These are phyloP conservation scores for Furcifer pardalis DNA, from an alignment of 2,797 vertebrate species.

Conservation along the genomic window DNA sequence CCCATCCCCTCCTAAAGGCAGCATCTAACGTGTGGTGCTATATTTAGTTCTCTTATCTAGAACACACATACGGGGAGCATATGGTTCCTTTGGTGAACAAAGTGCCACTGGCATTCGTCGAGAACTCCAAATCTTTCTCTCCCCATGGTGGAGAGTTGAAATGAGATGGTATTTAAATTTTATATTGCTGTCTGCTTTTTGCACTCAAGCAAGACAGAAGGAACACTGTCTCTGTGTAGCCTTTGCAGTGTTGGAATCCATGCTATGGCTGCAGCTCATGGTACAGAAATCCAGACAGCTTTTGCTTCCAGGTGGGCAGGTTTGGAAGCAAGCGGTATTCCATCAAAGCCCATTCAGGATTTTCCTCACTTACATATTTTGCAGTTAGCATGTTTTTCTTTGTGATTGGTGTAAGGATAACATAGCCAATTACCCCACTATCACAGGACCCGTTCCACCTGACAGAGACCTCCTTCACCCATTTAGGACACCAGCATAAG, in stretches of 20 bases:
- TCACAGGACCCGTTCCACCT: too few species aligned
- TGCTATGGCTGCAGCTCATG: background rate
- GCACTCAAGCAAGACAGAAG: background rate
- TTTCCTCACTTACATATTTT: too few species aligned
- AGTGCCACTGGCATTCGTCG: background rate
- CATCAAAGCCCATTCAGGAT: background rate
- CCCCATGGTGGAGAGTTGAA: background rate
- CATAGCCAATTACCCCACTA: too few species aligned
- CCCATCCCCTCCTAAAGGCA: slow-evolving; percentile 1
- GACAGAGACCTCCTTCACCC: too few species aligned
- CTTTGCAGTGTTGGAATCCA: background rate
- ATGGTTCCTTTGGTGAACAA: background rate
- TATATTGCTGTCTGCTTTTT: too few species aligned
- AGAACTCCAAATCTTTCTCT: background rate
- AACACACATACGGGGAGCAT: background rate
- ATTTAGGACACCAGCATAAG: too few species aligned
- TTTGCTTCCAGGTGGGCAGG: background rate
- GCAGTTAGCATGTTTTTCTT: too few species aligned
- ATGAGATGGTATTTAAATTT: background rate
- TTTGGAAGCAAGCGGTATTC: background rate
- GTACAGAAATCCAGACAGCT: too few species aligned
- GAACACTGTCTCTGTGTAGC: background rate
- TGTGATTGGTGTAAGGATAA: too few species aligned
- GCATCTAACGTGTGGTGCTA: background rate
- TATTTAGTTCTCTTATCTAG: slow-evolving; percentile 16